Evolutionary conservation across 2,797 vertebrate genomes (phyloP), one percentile per base, ranked within the genome.

Genomic region (Takifugu rubripes): DNA sequence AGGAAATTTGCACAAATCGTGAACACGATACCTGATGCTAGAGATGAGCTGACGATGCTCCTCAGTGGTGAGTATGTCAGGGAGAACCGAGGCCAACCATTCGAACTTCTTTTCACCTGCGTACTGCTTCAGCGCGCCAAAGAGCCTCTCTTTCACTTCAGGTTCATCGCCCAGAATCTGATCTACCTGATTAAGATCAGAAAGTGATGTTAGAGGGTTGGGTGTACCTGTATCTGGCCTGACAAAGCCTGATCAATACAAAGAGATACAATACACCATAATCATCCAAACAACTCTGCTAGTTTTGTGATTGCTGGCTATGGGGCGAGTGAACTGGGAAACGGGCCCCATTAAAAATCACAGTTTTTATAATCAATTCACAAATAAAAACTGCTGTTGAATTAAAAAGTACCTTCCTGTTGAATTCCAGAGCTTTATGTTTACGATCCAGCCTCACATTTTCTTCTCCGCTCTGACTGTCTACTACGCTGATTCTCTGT

Each of bases 361-460:
- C 16, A 40, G 43, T 7, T 44, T 17, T 16, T 44, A 7, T 44
- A n/a, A 17, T 10, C 31, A 44, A 5, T 44, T 44, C 43, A 16
- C 4, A 44, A 5, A 16, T 17, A 12, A 17, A 17, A 44, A 15
- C 42, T 2, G 12, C 31, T 21, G 44, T n/a, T 7, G 17, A 6
- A 25, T 24, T 24, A 5, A 15, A 45, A 55, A 12, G 1, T 68
- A 97, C 96, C 94, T 93, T 94, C 73, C 58, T 90, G 88, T 93
- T 95, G 90, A 98, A 98, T 60, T 97, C 94, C 75, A 93, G 85
- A 2, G 96, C 96, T 65, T 95, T 96, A 79, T 92, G 87, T 82
- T 90, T 94, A 66, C 95, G 92, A 71, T 96, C 94, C 64, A 87
- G 73, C 43, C 76, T 86, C 8, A 81, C 60, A 0, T 81, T 49